Evolutionary conservation across 2,797 vertebrate genomes (phyloP).

Genomic region (Labeo calbasu): DNA sequence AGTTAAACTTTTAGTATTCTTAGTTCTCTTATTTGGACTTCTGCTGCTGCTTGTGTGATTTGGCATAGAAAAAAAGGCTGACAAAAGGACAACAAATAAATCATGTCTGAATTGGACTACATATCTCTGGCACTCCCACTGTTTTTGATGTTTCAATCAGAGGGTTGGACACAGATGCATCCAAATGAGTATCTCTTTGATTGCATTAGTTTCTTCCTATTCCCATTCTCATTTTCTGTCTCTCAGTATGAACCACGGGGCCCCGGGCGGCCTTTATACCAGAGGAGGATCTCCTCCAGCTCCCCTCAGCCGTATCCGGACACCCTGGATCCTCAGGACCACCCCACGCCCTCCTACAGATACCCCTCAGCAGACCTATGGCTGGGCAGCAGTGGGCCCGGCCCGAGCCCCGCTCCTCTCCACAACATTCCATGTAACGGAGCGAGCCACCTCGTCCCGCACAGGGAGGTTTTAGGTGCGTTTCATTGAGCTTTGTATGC

Average conservation of each 20-base stretch:
- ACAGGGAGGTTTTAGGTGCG: constrained; percentile 91
- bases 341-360: constrained; percentile 78
- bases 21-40: not conserved
- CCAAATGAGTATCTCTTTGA: not conserved
- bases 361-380: constrained; percentile 91
- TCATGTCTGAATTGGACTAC: not conserved
- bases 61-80: not conserved
- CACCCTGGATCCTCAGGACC: constrained; percentile 86
- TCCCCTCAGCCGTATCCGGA: constrained; percentile 91
- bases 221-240: not conserved
- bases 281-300: constrained; percentile 97
- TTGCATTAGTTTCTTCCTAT: not conserved
- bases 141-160: not conserved
- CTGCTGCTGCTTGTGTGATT: not conserved
- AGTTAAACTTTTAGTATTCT: not conserved
- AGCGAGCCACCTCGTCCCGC: constrained; percentile 84
- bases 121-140: no score
- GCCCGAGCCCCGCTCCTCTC: constrained; percentile 82
- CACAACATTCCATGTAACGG: constrained; percentile 99
- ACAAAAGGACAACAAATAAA: not conserved
- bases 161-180: not conserved
- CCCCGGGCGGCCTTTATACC: constrained; percentile 98
- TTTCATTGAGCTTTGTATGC: not conserved
- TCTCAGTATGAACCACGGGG: constrained; percentile 97
- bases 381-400: constrained; percentile 86